Percentiles rank a stretch among this genome's conserved stretches.
Evolutionary conservation across 2,113 vertebrate genomes (phyloP).

Genomic region (Leptobrachium leishanense): DNA sequence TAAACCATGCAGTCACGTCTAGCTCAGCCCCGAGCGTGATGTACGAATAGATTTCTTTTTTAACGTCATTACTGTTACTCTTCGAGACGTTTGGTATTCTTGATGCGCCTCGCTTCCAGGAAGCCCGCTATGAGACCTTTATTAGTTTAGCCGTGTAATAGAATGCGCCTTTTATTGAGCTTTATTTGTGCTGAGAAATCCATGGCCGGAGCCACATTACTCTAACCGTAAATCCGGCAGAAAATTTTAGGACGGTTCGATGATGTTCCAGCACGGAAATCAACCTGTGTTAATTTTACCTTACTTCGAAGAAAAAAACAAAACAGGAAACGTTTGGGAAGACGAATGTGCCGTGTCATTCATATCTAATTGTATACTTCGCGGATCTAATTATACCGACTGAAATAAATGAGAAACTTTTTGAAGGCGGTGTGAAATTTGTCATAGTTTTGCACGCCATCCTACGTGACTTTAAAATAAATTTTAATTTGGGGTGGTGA

Average conservation of each 20-base stretch:
- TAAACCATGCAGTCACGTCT: too few relatives aligned
- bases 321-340: conserved; percentile 16
- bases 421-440: conserved; percentile 11
- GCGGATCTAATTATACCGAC: conserved; percentile 32
- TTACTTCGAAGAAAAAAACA: background rate
- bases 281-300: conserved; percentile 32
- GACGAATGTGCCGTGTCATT: conserved; percentile 39
- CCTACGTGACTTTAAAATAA: conserved; percentile 13
- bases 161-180: conserved; percentile 53
- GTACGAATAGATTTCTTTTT: background rate
- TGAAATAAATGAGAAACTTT: conserved; percentile 19
- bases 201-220: conserved; percentile 24
- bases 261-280: conserved; percentile 5
- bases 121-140: conserved; percentile 1
- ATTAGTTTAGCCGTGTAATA: conserved; percentile 57
- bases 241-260: conserved; percentile 1
- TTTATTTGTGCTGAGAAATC: conserved; percentile 54
- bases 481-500: background rate
- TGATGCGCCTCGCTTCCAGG: conserved; percentile 37
- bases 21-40: too few relatives aligned
- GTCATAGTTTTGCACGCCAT: conserved; percentile 2
- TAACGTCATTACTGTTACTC: background rate
- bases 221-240: conserved; percentile 28
- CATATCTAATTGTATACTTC: conserved; percentile 37
- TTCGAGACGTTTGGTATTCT: conserved; percentile 37